Evolutionary conservation across 2,797 vertebrate species (phyloP), one percentile per base, ranked within the genome.

Genomic region (Bryconaethiops microstoma): DNA sequence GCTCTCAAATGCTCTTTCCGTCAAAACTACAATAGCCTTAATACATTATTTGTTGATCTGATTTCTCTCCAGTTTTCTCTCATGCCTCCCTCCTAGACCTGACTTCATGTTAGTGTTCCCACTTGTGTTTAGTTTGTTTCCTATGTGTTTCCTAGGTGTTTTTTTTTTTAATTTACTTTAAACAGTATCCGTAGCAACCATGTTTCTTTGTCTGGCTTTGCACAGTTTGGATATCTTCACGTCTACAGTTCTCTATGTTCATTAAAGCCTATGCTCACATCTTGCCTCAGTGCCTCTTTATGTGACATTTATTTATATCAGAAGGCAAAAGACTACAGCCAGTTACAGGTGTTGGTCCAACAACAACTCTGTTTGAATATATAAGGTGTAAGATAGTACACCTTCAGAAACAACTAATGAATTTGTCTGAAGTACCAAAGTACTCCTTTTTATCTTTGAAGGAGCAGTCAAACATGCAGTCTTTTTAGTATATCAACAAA

Each of bases 401-500:
- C 14, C 5, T 73, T 60, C 8, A 74, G 29, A 23, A 57, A 69
- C 23, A 57, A 7, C 23, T 55, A 42, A 21, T 76, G 6, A 13
- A 68, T 21, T 68, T 6, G 10, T n/a, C 42, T 21, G 19, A 45
- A 67, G 35, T 67, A 39, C 16, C 64, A 67, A 42, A n/a, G n/a
- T 17, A 45, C 8, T 40, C 17, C 2, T 40, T 45, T n/a, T 63
- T 17, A 14, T 19, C 12, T 70, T 29, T 29, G 39, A 8, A 62
- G 62, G 17, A 29, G 39, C 65, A 29, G 39, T 23, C n/a, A 55
- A 19, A 63, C 35, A 19, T n/a, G 4, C 7, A 59, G 17, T 13
- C 23, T 55, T 35, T 67, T 42, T 65, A 2, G 7, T 42, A 39
- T 67, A 80, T 74, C 70, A 74, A 48, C 50, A 68, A 74, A 74